phyloP scores from a whole-genome alignment of 2,888 invertebrate species.

The Physocephala rufipes region DNA sequence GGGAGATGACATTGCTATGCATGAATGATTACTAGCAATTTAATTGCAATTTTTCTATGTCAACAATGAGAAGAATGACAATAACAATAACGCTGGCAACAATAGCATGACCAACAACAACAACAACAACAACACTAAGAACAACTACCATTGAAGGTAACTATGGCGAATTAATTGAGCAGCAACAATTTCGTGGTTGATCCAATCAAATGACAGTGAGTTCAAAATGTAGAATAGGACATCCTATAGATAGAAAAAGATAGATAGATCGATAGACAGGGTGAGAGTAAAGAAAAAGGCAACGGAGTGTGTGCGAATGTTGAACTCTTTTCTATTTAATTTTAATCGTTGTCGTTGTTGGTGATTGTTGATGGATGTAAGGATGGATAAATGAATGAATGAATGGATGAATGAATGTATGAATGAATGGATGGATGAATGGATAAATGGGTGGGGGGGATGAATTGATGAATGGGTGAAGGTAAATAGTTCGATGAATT shows the following conservation, averaged over 20 bases:
- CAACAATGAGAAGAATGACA: constrained; percentile 20
- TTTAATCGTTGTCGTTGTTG: no score
- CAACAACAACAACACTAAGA: not conserved
- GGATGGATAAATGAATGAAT: no score
- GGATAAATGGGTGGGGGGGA: no score
- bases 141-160: not conserved
- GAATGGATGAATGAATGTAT: no score
- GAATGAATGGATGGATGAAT: no score
- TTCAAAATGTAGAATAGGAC: not conserved
- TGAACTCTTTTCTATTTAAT: no score
- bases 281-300: not conserved
- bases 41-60: constrained; percentile 41
- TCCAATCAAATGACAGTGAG: no score
- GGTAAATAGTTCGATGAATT: no score
- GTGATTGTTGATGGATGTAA: no score
- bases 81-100: constrained; percentile 14
- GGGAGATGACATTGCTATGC: not conserved
- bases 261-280: not conserved
- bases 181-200: not conserved
- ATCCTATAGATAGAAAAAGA: not conserved
- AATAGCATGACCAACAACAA: not conserved
- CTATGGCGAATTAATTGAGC: not conserved
- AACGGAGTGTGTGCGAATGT: no score
- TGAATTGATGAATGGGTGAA: no score
- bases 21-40: constrained; percentile 44